Evolutionary conservation across 1,140 invertebrate genomes (phyloP).

Genomic region (Zaprionus lachaisei): DNA sequence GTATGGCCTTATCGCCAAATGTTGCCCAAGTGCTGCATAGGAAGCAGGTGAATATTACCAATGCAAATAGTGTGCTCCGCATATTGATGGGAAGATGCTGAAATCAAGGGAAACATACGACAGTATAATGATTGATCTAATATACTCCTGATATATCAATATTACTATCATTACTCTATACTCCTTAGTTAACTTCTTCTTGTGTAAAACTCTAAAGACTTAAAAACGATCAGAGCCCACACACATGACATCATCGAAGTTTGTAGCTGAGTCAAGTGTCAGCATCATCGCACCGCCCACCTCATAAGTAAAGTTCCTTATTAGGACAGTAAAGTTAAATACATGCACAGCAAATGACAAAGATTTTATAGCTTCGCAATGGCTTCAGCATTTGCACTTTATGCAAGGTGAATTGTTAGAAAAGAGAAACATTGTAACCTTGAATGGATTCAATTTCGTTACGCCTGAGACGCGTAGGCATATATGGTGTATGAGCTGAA

Average conservation of each 20-base stretch:
- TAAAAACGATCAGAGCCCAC: not conserved
- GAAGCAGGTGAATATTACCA: constrained; percentile 22
- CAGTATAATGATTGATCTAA: not conserved
- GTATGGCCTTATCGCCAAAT: constrained; percentile 46
- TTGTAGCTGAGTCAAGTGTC: constrained; percentile 18
- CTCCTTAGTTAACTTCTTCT: not conserved
- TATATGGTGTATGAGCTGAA: not conserved
- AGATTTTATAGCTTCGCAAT: not conserved
- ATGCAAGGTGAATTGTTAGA: constrained; percentile 23
- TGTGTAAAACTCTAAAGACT: not conserved
- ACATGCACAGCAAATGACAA: constrained; percentile 6
- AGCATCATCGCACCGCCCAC: constrained; percentile 21
- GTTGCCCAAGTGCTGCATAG: constrained; percentile 42
- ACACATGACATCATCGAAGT: constrained; percentile 38
- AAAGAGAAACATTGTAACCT: constrained; percentile 23
- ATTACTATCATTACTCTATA: not conserved
- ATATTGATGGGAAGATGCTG: constrained; percentile 21
- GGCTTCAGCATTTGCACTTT: not conserved
- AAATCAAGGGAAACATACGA: not conserved
- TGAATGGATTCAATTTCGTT: constrained; percentile 22
- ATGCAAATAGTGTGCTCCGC: constrained; percentile 11
- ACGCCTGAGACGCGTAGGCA: not conserved
- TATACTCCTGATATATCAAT: not conserved
- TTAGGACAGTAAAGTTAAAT: not conserved
- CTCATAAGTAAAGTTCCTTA: constrained; percentile 16